phyloP scores from a whole-genome alignment of 1,140 invertebrate genomes.

The Drosophila elegans region DNA sequence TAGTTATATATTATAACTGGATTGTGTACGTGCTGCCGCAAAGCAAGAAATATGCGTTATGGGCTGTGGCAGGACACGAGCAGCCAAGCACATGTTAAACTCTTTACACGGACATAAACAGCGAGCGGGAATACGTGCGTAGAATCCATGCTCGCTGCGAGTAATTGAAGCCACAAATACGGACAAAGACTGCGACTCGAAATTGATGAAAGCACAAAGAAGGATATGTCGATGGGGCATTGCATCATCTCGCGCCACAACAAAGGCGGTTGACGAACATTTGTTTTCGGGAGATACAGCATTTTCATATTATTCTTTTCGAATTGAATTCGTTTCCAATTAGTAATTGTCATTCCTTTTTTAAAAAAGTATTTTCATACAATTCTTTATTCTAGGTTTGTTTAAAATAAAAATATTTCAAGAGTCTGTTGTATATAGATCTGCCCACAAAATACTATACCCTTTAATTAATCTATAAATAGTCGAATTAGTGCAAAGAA shows the following conservation, averaged over 20 bases:
- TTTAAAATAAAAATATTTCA: too few relatives aligned
- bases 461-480: too few relatives aligned
- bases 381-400: too few relatives aligned
- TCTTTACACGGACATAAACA: constrained; percentile 81
- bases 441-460: neutral
- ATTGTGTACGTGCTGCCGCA: constrained; percentile 58
- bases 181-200: constrained; percentile 29
- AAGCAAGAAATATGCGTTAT: constrained; percentile 49
- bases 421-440: too few relatives aligned
- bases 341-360: too few relatives aligned
- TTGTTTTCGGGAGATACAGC: neutral
- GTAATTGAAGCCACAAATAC: constrained; percentile 72
- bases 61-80: constrained; percentile 45
- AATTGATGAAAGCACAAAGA: constrained; percentile 68
- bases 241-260: constrained; percentile 20
- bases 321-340: too few relatives aligned
- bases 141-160: constrained; percentile 61
- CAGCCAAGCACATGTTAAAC: constrained; percentile 74
- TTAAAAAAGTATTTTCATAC: neutral
- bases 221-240: constrained; percentile 43
- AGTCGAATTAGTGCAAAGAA: too few relatives aligned
- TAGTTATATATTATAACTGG: constrained; percentile 56
- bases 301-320: too few relatives aligned
- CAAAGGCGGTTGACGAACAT: neutral
- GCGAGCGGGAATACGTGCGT: constrained; percentile 72